Evolutionary conservation across 2,113 vertebrate species (phyloP), one percentile per base, ranked within the genome.

Genomic region (Trogon melanurus): DNA sequence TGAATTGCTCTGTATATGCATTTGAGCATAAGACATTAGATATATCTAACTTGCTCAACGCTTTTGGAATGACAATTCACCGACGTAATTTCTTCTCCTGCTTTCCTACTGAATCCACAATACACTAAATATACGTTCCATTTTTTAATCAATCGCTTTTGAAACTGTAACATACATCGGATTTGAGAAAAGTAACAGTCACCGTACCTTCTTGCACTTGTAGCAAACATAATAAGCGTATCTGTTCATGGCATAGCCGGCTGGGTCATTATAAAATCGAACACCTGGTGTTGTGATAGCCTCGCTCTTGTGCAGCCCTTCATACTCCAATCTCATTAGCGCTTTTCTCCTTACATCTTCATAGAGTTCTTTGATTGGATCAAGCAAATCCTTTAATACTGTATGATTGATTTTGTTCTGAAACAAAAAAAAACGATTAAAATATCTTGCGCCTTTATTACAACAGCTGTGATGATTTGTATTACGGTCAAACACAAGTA

Each of bases 391-490:
- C 95, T 99, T 99, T 97, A 99, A 98, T 89, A 99, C 99, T 26
- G 97, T 98, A 95, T 99, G 99, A 98, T 99, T 99, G 97, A 99
- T 99, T 98, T 99, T 99, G 98, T 99, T 99, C 99, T 99, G 97
- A 88, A 98, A 98, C 67, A 14, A 93, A 85, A 66, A n/a, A 48
- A 48, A 3, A 2, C 12, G 3, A 86, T 85, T 79, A n/a, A 78
- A 92, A 20, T 57, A 72, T 38, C 45, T 61, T 32, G 20, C 38
- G 34, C 34, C 21, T 85, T 93, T 45, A 74, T 88, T 60, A 45
- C 19, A 83, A 62, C 5, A 56, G 29, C 38, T 85, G 34, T 34
- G 47, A 36, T n/a, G 22, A 71, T 69, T 27, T 69, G 20, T 51
- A 45, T 45, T 56, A 10, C 1, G 3, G n/a, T 79, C 38, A 50